Evolutionary conservation across 2,113 vertebrate species (phyloP).

Genomic region (Entomyzon cyanotis): DNA sequence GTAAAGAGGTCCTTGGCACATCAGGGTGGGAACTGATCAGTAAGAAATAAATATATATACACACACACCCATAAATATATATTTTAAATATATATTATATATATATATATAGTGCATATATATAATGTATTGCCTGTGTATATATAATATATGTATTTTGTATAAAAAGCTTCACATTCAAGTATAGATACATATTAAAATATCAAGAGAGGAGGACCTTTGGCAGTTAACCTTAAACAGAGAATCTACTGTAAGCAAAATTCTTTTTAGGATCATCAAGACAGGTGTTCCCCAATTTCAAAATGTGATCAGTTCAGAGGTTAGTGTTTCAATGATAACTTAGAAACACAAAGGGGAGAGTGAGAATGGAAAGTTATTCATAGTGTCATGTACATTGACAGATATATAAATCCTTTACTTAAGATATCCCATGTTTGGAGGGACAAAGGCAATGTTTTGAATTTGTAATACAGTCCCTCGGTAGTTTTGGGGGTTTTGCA

Average conservation of each 20-base stretch:
- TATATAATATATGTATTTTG: slow-evolving; percentile 22
- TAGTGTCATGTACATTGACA: background rate
- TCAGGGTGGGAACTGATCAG: background rate
- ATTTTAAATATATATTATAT: slow-evolving; percentile 23
- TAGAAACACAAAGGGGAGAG: background rate
- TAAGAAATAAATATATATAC: slow-evolving; percentile 30
- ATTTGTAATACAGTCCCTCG: background rate
- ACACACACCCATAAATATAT: background rate
- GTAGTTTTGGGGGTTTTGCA: background rate
- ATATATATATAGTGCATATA: slow-evolving; percentile 40
- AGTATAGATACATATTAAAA: slow-evolving; percentile 26
- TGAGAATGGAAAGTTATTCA: background rate
- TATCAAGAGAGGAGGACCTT: background rate
- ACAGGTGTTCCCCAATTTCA: background rate
- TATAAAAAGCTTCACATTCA: slow-evolving; percentile 54
- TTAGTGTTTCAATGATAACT: background rate
- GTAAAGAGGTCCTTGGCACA: background rate
- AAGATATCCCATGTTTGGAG: background rate
- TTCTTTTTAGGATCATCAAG: background rate
- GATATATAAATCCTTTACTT: background rate
- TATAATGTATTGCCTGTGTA: slow-evolving; percentile 16
- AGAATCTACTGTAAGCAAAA: background rate
- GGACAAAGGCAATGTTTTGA: background rate
- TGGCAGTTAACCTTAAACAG: background rate
- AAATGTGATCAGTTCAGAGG: background rate